These are phyloP conservation scores for Apis florea DNA, from an alignment of 1,140 invertebrate species.

Conservation along the genomic window DNA sequence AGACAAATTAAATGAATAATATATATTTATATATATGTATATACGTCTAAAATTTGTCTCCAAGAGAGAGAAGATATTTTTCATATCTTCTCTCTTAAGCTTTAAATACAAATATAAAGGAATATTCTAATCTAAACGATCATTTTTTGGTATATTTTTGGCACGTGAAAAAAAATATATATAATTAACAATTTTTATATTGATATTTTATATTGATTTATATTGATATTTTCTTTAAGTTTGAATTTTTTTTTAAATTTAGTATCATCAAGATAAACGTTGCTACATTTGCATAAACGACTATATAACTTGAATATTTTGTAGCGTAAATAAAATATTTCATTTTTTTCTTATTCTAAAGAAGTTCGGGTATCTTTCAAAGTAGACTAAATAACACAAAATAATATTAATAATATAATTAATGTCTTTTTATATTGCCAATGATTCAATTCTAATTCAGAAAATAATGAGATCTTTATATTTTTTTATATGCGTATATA, in stretches of 20 bases:
- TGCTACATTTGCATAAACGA: background rate
- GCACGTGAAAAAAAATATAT: background rate
- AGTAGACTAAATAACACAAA: background rate
- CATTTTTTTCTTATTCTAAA: background rate
- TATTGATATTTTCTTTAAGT: too few species aligned
- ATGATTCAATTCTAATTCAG: background rate
- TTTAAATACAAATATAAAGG: background rate
- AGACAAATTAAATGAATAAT: conserved; percentile 15
- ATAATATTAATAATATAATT: too few species aligned
- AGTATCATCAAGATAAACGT: background rate
- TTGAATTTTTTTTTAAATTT: background rate
- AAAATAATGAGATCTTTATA: background rate
- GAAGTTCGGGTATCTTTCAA: background rate
- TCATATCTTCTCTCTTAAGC: too few species aligned
- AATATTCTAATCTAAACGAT: background rate
- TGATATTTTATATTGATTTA: background rate
- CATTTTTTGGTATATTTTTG: background rate
- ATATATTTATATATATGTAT: background rate
- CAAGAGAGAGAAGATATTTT: background rate
- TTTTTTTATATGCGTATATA: background rate
- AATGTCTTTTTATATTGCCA: too few species aligned
- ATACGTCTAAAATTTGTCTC: background rate
- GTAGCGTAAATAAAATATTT: background rate
- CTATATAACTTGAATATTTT: background rate
- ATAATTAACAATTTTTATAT: too few species aligned